Evolutionary conservation across 2,113 vertebrate species (phyloP).

Genomic region (Steatornis caripensis): DNA sequence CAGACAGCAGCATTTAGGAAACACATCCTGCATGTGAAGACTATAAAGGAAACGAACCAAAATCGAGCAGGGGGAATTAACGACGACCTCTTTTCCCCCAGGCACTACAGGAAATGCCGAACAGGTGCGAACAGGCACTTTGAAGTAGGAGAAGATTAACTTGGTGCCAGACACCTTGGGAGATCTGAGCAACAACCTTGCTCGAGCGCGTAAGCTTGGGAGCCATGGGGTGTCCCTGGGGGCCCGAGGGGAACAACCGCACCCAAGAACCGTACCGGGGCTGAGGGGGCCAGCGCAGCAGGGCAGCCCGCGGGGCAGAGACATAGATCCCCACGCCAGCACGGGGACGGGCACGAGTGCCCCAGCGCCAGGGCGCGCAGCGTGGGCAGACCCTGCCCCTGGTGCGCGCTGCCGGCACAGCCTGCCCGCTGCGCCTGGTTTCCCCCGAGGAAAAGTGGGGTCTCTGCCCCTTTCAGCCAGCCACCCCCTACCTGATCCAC

Average conservation of each 20-base stretch:
- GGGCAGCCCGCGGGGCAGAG: no score
- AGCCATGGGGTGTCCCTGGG: no score
- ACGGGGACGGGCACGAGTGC: no score
- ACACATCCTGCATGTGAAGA: no score
- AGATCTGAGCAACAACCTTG: no score
- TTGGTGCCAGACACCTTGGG: neutral
- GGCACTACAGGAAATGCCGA: neutral
- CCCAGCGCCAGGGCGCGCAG: no score
- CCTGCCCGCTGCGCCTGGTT: neutral
- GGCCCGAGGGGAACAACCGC: neutral
- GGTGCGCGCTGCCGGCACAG: no score
- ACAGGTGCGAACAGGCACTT: neutral
- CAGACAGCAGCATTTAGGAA: neutral
- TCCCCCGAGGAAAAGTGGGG: neutral
- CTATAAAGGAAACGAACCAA: neutral
- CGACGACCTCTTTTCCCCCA: neutral
- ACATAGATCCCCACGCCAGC: neutral
- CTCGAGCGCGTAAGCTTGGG: rapidly evolving
- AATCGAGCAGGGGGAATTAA: neutral
- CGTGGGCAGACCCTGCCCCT: no score
- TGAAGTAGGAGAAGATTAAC: neutral
- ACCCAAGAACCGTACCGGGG: no score
- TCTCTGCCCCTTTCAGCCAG: neutral
- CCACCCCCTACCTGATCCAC: neutral
- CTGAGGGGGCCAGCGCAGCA: no score